phyloP scores from a whole-genome alignment of 2,113 vertebrate genomes.

The Microcebus lehilahytsara region DNA sequence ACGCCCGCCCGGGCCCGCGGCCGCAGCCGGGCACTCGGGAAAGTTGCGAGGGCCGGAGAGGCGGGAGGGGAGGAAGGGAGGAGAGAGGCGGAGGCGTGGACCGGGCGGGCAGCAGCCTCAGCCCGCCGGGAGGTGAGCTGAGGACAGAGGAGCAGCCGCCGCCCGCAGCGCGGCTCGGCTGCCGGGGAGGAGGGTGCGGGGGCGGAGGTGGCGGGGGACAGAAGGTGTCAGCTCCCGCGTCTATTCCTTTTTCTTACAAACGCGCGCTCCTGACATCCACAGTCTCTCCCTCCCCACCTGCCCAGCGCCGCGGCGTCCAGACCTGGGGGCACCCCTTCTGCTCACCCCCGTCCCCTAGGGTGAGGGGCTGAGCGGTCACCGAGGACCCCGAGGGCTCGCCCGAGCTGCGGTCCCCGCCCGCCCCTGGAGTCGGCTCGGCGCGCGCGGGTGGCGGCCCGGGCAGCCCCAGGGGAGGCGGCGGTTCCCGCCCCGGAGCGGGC shows the following conservation, averaged over 20 bases:
- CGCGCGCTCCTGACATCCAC: constrained; percentile 51
- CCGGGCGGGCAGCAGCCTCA: constrained; percentile 52
- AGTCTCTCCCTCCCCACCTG: constrained; percentile 31
- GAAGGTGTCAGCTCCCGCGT: constrained; percentile 63
- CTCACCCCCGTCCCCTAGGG: not conserved
- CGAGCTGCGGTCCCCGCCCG: not conserved
- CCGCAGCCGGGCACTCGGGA: constrained; percentile 10
- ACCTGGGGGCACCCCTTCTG: not conserved
- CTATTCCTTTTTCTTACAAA: not conserved
- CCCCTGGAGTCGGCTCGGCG: not conserved
- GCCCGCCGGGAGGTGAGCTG: constrained; percentile 69
- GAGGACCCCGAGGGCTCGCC: not conserved
- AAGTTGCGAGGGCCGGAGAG: constrained; percentile 65
- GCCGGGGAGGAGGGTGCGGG: constrained; percentile 53
- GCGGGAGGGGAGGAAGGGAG: constrained; percentile 35
- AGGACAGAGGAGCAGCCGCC: constrained; percentile 64
- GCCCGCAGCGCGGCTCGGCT: constrained; percentile 26
- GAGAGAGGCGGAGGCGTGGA: constrained; percentile 61
- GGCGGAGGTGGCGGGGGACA: constrained; percentile 63
- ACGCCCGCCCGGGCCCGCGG: not conserved
- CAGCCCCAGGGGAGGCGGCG: not conserved
- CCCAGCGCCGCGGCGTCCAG: not conserved
- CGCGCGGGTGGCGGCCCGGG: not conserved
- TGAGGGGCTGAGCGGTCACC: not conserved
- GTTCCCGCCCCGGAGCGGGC: not conserved